These are phyloP conservation scores for Luperina testacea DNA, from an alignment of 2,888 invertebrate species.

Conservation along the genomic window DNA sequence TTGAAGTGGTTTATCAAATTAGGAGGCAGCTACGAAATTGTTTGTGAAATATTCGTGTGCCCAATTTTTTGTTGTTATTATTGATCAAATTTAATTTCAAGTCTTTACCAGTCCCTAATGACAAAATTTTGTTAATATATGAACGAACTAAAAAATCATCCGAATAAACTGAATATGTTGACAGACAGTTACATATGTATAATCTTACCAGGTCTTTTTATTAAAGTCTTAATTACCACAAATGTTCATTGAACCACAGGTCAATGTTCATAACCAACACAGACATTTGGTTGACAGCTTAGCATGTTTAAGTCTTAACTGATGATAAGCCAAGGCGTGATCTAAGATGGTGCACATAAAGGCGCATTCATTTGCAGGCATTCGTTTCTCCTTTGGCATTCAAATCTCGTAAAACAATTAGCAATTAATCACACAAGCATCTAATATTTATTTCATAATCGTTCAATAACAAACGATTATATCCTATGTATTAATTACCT, in stretches of 20 bases:
- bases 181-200: not conserved
- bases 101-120: not conserved
- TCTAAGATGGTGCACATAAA: constrained; percentile 29
- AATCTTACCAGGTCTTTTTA: not conserved
- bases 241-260: not conserved
- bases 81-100: not conserved
- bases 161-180: not conserved
- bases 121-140: not conserved
- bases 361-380: constrained; percentile 32
- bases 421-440: constrained; percentile 25
- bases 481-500: constrained; percentile 5
- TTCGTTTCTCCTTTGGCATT: constrained; percentile 43
- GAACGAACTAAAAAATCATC: not conserved
- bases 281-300: constrained; percentile 8
- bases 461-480: constrained; percentile 29
- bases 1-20: constrained; percentile 32
- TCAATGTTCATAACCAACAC: not conserved
- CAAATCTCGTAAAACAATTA: constrained; percentile 39
- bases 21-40: constrained; percentile 10
- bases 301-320: constrained; percentile 22
- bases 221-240: not conserved
- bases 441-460: constrained; percentile 39
- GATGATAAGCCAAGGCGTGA: constrained; percentile 8
- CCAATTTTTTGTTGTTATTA: not conserved
- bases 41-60: constrained; percentile 13